These are phyloP conservation scores for Tetragnatha versicolor DNA, from an alignment of 1,140 invertebrate species.

Conservation along the genomic window DNA sequence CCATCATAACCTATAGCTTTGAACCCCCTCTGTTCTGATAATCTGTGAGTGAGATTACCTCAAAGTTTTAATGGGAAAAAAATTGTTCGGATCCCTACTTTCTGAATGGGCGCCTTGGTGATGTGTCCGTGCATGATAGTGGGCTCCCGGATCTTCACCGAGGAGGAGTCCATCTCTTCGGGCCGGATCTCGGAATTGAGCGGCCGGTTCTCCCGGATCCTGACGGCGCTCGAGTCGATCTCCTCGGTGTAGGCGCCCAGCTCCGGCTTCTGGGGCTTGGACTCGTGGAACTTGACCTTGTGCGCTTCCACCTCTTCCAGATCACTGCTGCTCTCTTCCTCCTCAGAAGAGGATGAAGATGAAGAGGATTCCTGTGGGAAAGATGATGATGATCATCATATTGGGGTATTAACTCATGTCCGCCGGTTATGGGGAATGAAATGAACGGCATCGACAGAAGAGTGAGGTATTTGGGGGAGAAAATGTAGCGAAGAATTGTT, in stretches of 20 bases:
- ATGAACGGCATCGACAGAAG: too few relatives aligned
- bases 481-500: too few relatives aligned
- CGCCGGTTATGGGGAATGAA: too few relatives aligned
- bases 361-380: neutral
- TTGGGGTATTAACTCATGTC: too few relatives aligned
- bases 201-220: constrained; percentile 57
- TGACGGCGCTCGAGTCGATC: constrained; percentile 58
- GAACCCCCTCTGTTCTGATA: too few relatives aligned
- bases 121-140: constrained; percentile 53
- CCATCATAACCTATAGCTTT: too few relatives aligned
- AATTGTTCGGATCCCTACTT: too few relatives aligned
- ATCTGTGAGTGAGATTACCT: too few relatives aligned
- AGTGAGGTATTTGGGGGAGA: too few relatives aligned
- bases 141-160: constrained; percentile 51
- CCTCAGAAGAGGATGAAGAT: neutral
- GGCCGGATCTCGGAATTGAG: constrained; percentile 45
- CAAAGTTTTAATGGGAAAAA: too few relatives aligned
- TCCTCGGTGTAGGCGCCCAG: constrained; percentile 58
- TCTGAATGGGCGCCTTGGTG: constrained; percentile 36
- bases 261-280: constrained; percentile 55
- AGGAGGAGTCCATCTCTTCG: constrained; percentile 56
- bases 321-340: constrained; percentile 33
- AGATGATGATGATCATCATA: too few relatives aligned
- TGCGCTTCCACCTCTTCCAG: constrained; percentile 56
- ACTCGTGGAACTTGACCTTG: constrained; percentile 57